Conservation (phyloP, 2,888 invertebrate species). For the Sphaerophoria taeniata region DNA sequence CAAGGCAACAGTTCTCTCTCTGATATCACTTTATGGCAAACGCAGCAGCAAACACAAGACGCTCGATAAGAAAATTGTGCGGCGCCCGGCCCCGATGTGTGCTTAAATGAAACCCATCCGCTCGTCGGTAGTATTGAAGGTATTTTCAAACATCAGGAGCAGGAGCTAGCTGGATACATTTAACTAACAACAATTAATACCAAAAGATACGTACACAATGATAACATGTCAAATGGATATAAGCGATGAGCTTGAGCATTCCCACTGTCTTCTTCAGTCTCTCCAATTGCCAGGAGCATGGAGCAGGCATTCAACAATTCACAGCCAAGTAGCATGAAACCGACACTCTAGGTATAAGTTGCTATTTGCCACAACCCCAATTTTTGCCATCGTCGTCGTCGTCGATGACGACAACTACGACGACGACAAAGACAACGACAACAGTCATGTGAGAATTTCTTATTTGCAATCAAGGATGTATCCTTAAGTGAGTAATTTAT, state of each 20-base stretch:
- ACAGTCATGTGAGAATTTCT: slow-evolving; percentile 75
- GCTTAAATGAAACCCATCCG: slow-evolving; percentile 63
- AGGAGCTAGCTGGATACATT: slow-evolving; percentile 65
- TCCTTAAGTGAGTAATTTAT: slow-evolving; percentile 75
- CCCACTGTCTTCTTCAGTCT: slow-evolving; percentile 68
- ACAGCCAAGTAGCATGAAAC: slow-evolving; percentile 69
- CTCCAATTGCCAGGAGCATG: too few species aligned
- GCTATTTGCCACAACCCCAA: slow-evolving; percentile 19
- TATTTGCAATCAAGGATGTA: slow-evolving; percentile 75
- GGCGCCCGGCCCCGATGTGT: slow-evolving; percentile 52
- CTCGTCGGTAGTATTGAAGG: too few species aligned
- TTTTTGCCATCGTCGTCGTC: slow-evolving; percentile 46
- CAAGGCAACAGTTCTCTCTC: slow-evolving; percentile 74
- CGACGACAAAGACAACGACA: slow-evolving; percentile 72
- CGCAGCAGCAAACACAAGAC: slow-evolving; percentile 53
- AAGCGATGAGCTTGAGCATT: slow-evolving; percentile 73
- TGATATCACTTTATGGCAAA: slow-evolving; percentile 56
- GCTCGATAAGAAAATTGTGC: slow-evolving; percentile 63
- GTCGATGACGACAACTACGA: slow-evolving; percentile 43
- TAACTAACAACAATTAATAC: slow-evolving; percentile 75
- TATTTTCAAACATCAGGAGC: slow-evolving; percentile 31
- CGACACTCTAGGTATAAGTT: slow-evolving; percentile 56
- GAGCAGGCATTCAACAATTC: slow-evolving; percentile 72
- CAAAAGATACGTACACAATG: slow-evolving; percentile 75
- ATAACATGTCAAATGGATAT: slow-evolving; percentile 74